Base-by-base conservation (phyloP, 2,888 invertebrate species). In the Nasonovia ribisnigri region DNA sequence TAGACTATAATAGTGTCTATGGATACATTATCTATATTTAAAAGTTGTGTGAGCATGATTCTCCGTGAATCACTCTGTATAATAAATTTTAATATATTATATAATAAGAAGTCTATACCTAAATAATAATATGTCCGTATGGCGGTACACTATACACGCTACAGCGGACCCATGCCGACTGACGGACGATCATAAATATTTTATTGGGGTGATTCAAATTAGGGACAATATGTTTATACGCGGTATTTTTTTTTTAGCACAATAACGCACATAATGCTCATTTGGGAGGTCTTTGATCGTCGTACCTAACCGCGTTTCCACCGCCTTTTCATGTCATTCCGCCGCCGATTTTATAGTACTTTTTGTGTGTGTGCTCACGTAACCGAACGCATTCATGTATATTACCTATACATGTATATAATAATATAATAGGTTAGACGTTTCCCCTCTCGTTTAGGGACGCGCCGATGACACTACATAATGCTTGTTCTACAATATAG, bases 171-270 rank as follows among this genome's bases (percentile, higher is more conserved):
- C 16, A 11, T 20, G 60, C 84, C 29, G 51, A 93, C 42, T 4
- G 5, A 57, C 54, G 84, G 43, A 6, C 20, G 57, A 57, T 90
- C 86, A 86, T 93, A 90, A 93, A 93, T 67, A 87, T 93, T 93
- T 93, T 93, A 87, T 90, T 57, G 90, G 86, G 90, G 86, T 90
- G 93, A 90, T 93, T 90, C 90, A 67, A 93, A 90, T 90, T 67
- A 90, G 54, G 60, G 36, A 90, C 84, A 86, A 67, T 67, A 88
- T 13, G n/a, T 84, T 20, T 89, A 86, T 51, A 24, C 36, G 42
- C 24, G 42, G 84, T 60, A 77, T 60, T 90, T 90, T 92, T 87
- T 88, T 84, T 93, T 57, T 46, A 84, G 57, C 89, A 77, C 77
- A 26, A 89, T 57, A 92, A 93, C 26, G 24, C 46, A 67, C 43